phyloP scores from a whole-genome alignment of 2,888 invertebrate genomes.

The Drosophila gaucha region DNA sequence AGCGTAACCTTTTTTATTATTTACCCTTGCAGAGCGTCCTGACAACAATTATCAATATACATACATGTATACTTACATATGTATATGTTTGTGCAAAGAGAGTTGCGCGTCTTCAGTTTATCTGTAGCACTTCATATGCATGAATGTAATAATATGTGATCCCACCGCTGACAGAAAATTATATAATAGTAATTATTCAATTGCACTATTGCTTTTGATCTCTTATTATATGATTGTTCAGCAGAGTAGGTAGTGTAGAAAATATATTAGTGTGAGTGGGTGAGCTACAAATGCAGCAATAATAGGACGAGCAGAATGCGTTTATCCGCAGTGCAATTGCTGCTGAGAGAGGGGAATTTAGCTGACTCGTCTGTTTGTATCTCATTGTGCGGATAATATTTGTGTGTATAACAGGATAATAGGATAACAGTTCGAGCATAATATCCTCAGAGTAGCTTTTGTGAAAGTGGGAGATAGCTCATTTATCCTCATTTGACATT shows the following conservation, averaged over 20 bases:
- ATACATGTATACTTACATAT: no score
- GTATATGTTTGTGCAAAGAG: no score
- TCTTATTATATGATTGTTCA: no score
- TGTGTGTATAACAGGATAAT: not conserved
- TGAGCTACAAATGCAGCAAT: not conserved
- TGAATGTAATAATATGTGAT: not conserved
- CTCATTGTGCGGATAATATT: not conserved
- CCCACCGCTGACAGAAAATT: not conserved
- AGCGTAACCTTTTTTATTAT: conserved; percentile 11
- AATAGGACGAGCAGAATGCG: no score
- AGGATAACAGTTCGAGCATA: no score
- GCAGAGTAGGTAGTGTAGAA: no score
- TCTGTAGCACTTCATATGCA: not conserved
- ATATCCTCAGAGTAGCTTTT: no score
- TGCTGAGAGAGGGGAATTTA: not conserved
- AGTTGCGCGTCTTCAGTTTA: not conserved
- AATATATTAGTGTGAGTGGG: not conserved
- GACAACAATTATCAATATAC: not conserved
- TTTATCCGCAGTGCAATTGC: no score
- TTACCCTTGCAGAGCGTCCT: conserved; percentile 44
- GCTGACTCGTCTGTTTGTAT: not conserved
- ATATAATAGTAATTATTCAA: no score
- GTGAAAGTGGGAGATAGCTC: not conserved
- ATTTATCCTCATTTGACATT: not conserved
- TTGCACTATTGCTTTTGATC: no score